Conservation (phyloP, 2,888 invertebrate species). For the Protodeltote pygarga region DNA sequence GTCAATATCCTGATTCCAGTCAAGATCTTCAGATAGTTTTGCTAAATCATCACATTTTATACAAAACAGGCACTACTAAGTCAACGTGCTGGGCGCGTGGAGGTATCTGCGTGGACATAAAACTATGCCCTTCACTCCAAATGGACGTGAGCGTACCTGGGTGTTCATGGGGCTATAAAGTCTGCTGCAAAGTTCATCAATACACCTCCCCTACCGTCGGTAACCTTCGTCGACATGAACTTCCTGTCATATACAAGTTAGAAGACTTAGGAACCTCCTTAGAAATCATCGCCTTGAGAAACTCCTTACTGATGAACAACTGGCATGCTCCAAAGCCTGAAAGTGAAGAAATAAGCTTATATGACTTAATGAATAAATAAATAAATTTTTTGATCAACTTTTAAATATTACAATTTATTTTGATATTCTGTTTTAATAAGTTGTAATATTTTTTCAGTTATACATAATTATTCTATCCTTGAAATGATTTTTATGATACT, state of each 20-base stretch:
- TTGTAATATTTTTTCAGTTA: no score
- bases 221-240: slow-evolving; percentile 12
- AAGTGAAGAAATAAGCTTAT: not conserved
- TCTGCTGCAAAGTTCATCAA: slow-evolving; percentile 61
- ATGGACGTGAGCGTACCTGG: slow-evolving; percentile 61
- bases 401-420: no score
- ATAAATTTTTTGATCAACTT: slow-evolving; percentile 1
- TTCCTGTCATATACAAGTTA: slow-evolving; percentile 17
- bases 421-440: no score
- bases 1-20: no score
- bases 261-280: slow-evolving; percentile 43
- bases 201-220: slow-evolving; percentile 46
- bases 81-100: slow-evolving; percentile 71
- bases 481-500: not conserved
- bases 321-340: slow-evolving; percentile 14
- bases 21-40: not conserved
- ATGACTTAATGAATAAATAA: slow-evolving; percentile 15
- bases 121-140: slow-evolving; percentile 48
- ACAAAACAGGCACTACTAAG: slow-evolving; percentile 52
- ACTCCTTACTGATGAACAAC: slow-evolving; percentile 23
- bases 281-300: slow-evolving; percentile 40
- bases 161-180: slow-evolving; percentile 56
- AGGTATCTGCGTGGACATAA: slow-evolving; percentile 60
- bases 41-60: no score
- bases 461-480: slow-evolving; percentile 3